Percentiles rank a stretch among this genome's conserved stretches.
phyloP scores from a whole-genome alignment of 2,888 invertebrate species.

The Leptinotarsa rubiginosa region DNA sequence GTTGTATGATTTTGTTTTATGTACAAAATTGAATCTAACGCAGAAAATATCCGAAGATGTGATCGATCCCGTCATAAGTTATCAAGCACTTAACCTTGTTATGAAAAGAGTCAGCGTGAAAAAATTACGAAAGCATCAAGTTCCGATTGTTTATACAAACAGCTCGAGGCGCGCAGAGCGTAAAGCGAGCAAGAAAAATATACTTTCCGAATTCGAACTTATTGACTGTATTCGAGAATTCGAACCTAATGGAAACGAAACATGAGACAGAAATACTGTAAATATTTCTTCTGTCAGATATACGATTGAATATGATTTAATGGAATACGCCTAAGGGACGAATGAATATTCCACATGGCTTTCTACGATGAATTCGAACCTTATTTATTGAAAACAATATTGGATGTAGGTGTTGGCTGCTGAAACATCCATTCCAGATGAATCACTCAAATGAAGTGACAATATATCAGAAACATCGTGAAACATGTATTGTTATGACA shows the following conservation, averaged over 20 bases:
- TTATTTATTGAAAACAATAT: not conserved
- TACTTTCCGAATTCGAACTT: constrained; percentile 8
- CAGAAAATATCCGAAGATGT: too few relatives aligned
- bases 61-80: too few relatives aligned
- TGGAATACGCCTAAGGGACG: not conserved
- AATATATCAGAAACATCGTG: too few relatives aligned
- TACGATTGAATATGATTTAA: not conserved
- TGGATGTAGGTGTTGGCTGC: not conserved
- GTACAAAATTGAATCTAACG: too few relatives aligned
- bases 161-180: constrained; percentile 15
- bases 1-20: too few relatives aligned
- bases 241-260: constrained; percentile 14
- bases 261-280: not conserved
- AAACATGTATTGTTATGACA: too few relatives aligned
- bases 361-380: not conserved
- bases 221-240: constrained; percentile 2
- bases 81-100: too few relatives aligned
- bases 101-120: not conserved
- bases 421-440: too few relatives aligned
- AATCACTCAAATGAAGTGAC: not conserved
- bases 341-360: not conserved
- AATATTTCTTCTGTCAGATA: not conserved
- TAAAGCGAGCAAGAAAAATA: constrained; percentile 8
- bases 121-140: constrained; percentile 7
- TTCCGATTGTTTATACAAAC: constrained; percentile 17